Conservation (phyloP, 2,113 vertebrate species). For the Tragulus kanchil region DNA sequence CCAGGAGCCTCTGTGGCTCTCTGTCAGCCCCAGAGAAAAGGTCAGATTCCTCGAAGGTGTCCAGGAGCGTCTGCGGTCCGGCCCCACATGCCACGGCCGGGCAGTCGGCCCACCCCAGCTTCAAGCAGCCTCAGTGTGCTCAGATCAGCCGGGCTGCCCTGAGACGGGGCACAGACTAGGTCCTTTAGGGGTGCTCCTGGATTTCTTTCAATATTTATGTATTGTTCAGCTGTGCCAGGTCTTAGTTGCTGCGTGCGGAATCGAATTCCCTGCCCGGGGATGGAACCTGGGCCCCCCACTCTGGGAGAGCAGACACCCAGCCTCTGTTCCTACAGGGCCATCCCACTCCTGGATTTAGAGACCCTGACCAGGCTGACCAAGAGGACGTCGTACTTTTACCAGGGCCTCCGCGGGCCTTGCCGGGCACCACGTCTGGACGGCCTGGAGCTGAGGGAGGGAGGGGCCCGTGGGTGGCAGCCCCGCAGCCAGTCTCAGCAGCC, state of each 20-base stretch:
- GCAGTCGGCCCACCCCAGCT: neutral
- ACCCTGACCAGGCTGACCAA: neutral
- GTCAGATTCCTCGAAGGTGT: neutral
- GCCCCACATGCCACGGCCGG: neutral
- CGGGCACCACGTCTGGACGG: rapidly evolving
- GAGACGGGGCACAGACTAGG: no score
- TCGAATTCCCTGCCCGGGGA: neutral
- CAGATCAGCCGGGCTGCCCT: neutral
- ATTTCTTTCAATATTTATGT: neutral
- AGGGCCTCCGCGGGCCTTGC: neutral
- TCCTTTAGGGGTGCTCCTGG: neutral
- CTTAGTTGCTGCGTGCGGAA: neutral
- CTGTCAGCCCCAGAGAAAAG: neutral
- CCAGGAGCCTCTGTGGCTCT: neutral
- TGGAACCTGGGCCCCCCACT: neutral
- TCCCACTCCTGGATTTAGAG: neutral
- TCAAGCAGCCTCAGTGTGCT: neutral
- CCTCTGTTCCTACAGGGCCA: neutral
- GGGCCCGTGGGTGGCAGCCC: neutral
- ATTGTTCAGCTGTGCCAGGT: neutral
- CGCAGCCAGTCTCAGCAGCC: neutral
- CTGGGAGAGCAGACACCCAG: neutral
- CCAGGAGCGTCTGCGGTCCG: neutral
- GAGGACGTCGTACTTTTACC: no score
- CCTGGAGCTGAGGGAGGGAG: neutral